phyloP scores from a whole-genome alignment of 2,113 vertebrate species.

The Catharus fuscescens region DNA sequence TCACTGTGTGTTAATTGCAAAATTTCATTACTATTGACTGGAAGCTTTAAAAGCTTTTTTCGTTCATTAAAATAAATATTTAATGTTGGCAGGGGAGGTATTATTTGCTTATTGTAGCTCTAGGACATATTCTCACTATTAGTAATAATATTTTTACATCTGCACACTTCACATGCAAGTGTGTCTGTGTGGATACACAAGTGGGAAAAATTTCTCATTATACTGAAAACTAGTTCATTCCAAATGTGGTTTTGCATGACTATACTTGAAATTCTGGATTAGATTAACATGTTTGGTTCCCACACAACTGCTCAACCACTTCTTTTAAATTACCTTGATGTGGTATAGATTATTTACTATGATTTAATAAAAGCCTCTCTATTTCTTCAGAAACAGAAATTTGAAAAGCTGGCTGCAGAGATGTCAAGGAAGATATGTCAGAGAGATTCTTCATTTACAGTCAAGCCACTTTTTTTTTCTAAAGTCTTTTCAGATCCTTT shows the following conservation, averaged over 20 bases:
- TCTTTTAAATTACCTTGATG: slow-evolving; percentile 29
- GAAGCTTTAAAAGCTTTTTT: neutral
- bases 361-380: neutral
- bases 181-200: neutral
- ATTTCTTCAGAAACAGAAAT: neutral
- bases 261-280: slow-evolving; percentile 26
- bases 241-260: neutral
- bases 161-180: neutral
- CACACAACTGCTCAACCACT: slow-evolving; percentile 24
- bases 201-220: neutral
- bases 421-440: neutral
- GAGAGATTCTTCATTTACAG: neutral
- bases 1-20: neutral
- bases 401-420: neutral
- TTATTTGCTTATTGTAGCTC: slow-evolving; percentile 17
- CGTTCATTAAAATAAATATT: neutral
- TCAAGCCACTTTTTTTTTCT: neutral
- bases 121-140: neutral
- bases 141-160: neutral
- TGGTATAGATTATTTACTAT: neutral
- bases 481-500: neutral
- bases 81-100: neutral
- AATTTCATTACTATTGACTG: neutral
- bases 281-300: slow-evolving; percentile 25
- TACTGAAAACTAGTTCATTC: neutral